A percentile compares a stretch with the other conserved stretches of the same genome.
Conservation (phyloP, 2,113 vertebrate genomes). For the Epinephelus cyanopodus region DNA sequence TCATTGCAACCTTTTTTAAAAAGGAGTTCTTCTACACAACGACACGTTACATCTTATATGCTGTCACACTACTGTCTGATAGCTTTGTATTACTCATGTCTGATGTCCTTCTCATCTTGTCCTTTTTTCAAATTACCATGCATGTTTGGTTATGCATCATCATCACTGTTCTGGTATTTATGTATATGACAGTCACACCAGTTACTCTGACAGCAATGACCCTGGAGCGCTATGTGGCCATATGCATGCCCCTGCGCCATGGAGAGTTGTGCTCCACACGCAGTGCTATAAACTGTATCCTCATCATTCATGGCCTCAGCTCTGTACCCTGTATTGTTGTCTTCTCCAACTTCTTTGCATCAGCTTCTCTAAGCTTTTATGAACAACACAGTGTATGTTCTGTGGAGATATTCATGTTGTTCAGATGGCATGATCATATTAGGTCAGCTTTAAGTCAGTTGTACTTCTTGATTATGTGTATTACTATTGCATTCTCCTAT, state of each 20-base stretch:
- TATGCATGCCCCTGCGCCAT: constrained; percentile 71
- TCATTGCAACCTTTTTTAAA: constrained; percentile 62
- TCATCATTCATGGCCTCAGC: constrained; percentile 63
- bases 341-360: constrained; percentile 20
- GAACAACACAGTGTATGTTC: not conserved
- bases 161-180: not conserved
- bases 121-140: not conserved
- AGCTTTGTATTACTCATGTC: constrained; percentile 39
- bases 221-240: constrained; percentile 74
- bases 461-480: constrained; percentile 70
- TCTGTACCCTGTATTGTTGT: constrained; percentile 20
- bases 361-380: constrained; percentile 15
- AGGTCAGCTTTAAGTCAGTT: constrained; percentile 33
- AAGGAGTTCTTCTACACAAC: constrained; percentile 55
- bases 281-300: constrained; percentile 19
- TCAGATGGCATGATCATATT: constrained; percentile 65
- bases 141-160: constrained; percentile 44
- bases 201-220: constrained; percentile 75
- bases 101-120: constrained; percentile 32
- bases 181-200: constrained; percentile 32
- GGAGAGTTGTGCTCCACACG: constrained; percentile 57
- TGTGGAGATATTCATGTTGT: constrained; percentile 19
- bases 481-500: constrained; percentile 64
- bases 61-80: constrained; percentile 66
- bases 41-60: constrained; percentile 74